Percentiles rank a stretch among this genome's conserved stretches.
phyloP scores from a whole-genome alignment of 2,797 vertebrate genomes.

The Acropternis orthonyx region DNA sequence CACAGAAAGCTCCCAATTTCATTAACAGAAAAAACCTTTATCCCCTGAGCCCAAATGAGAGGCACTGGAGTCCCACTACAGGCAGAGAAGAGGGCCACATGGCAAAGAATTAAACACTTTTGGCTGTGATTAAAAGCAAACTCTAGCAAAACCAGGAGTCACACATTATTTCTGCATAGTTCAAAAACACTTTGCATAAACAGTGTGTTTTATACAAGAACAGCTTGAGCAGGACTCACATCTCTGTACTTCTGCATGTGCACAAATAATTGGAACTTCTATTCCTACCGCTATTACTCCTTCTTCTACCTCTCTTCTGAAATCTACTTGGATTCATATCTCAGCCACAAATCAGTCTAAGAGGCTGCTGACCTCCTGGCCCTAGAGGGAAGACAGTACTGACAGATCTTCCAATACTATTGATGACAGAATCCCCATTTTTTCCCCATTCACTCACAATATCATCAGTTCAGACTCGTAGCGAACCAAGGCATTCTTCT shows the following conservation, averaged over 20 bases:
- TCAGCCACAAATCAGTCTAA: not conserved
- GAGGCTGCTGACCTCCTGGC: not conserved
- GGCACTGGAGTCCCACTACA: not conserved
- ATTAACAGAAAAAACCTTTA: not conserved
- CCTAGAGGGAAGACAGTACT: not conserved
- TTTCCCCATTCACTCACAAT: conserved; percentile 85
- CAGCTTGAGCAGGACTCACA: not conserved
- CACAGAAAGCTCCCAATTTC: not conserved
- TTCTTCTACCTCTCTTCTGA: not conserved
- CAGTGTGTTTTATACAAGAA: not conserved
- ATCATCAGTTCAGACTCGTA: conserved; percentile 99
- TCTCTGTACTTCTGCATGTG: not conserved
- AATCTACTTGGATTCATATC: not conserved
- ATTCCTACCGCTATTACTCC: not conserved
- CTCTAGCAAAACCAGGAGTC: not conserved
- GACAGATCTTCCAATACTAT: not conserved
- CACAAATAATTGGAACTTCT: not conserved
- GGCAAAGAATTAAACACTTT: not conserved
- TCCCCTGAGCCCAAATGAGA: not conserved
- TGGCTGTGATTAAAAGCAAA: not conserved
- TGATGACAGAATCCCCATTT: not conserved
- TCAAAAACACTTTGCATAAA: fast-evolving
- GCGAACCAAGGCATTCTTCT: conserved; percentile 97
- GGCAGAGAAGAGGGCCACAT: not conserved
- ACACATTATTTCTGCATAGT: not conserved